Conservation (phyloP, 2,113 vertebrate species). For the Cyrtonyx montezumae region DNA sequence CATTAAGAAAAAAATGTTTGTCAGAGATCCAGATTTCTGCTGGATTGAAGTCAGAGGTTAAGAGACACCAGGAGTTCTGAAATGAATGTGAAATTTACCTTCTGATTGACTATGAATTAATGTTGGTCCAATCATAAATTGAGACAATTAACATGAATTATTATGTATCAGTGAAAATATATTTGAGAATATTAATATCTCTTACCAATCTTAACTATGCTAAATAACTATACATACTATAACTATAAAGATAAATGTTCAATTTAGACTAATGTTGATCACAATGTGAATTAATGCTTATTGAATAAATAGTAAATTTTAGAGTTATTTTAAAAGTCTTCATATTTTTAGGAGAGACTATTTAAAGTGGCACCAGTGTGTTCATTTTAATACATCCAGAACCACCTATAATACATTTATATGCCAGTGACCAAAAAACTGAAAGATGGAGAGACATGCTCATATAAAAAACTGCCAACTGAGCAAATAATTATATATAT, state of each 20-base stretch:
- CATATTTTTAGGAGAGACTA: not conserved
- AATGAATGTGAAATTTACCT: not conserved
- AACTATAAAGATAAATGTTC: not conserved
- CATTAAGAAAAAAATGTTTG: not conserved
- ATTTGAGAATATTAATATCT: not conserved
- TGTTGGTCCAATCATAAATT: not conserved
- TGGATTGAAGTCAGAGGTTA: not conserved
- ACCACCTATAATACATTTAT: not conserved
- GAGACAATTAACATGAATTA: not conserved
- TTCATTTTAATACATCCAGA: not conserved
- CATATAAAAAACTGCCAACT: accelerated
- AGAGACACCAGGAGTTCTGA: not conserved
- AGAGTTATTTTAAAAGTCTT: not conserved
- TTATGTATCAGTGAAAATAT: not conserved
- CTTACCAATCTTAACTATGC: not conserved
- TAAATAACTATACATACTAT: not conserved
- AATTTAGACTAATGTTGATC: not conserved
- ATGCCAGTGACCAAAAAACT: not conserved
- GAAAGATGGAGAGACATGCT: not conserved
- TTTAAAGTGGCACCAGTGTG: not conserved
- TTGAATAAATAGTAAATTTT: not conserved
- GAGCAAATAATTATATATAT: not conserved
- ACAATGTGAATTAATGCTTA: not conserved
- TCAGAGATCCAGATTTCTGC: not conserved
- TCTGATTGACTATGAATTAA: not conserved